Base-by-base conservation (phyloP, 1,140 invertebrate species). In the Drosophila novamexicana region DNA sequence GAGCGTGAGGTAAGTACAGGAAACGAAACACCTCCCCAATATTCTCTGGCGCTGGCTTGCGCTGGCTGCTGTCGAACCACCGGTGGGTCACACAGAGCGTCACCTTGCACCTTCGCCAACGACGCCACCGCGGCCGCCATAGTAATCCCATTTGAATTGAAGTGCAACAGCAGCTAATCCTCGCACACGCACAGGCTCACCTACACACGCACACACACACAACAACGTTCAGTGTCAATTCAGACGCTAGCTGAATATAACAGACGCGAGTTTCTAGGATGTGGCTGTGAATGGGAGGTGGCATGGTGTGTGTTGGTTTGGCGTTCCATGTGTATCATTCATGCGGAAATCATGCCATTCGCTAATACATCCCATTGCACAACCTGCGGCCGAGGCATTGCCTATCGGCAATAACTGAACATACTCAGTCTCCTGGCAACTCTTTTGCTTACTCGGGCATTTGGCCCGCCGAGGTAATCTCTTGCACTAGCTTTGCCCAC, bases 1-100 rank as follows among this genome's bases (percentile, higher is more conserved):
- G 95, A 95, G 62, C 93, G 94, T 91, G 92, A 92, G 74, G 91
- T 92, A 89, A 80, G 90, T 90, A 53, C 32, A 49, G 40, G 29
- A 40, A 44, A 67, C 32, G 45, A 10, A 10, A 37, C 2, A 14
- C 6, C 37, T 34, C 6, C 1, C 7, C 36, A 5, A 59, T 34
- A 64, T 36, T 16, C 34, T 39, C 57, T 63, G 39, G 42, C 37
- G 29, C 44, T 56, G 37, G 40, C 52, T 63, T 34, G 42, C 37
- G 29, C 44, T 61, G 37, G 40, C 29, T 61, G 50, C 58, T 57
- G 36, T 62, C 8, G 12, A 12, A 18, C 3, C 1, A 8, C 18
- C 40, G 39, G n/a, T 37, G 44, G 61, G 56, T 67, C 61, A 47
- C 22, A 54, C 54, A 44, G 64, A 22, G 45, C 54, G 37, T 44